phyloP scores from a whole-genome alignment of 2,888 invertebrate species.

The Gastrophysa polygoni region DNA sequence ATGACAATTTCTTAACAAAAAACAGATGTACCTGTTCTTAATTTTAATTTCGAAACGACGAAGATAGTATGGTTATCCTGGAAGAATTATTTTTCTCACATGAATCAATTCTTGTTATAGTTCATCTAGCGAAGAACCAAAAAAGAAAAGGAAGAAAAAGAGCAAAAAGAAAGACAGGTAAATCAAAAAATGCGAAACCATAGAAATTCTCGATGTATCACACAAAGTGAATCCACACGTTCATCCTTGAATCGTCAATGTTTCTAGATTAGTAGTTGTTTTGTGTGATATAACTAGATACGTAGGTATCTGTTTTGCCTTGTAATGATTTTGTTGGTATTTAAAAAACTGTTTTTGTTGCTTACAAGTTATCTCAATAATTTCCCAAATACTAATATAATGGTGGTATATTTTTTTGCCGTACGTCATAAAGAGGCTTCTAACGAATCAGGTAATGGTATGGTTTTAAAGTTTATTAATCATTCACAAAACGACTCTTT shows the following conservation, averaged over 20 bases:
- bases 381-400: slow-evolving; percentile 50
- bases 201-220: slow-evolving; percentile 19
- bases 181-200: slow-evolving; percentile 49
- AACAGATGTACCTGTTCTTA: no score
- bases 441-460: slow-evolving; percentile 53
- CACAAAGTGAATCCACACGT: slow-evolving; percentile 10
- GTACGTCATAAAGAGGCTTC: slow-evolving; percentile 54
- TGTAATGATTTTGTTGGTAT: background rate
- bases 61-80: no score
- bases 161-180: slow-evolving; percentile 78
- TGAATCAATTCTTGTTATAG: slow-evolving; percentile 54
- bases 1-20: no score
- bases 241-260: background rate
- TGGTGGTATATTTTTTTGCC: slow-evolving; percentile 59
- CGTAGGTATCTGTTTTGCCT: background rate
- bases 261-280: background rate
- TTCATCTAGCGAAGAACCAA: slow-evolving; percentile 73
- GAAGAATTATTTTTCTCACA: background rate
- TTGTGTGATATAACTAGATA: slow-evolving; percentile 24
- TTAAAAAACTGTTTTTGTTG: background rate
- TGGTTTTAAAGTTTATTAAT: slow-evolving; percentile 40
- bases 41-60: no score
- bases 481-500: slow-evolving; percentile 34
- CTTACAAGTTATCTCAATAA: background rate
- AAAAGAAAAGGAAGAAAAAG: slow-evolving; percentile 84